Percentiles rank a stretch among this genome's conserved stretches.
These are phyloP conservation scores for Myanophis thanlyinensis DNA, from an alignment of 2,113 vertebrate genomes.

Conservation along the genomic window DNA sequence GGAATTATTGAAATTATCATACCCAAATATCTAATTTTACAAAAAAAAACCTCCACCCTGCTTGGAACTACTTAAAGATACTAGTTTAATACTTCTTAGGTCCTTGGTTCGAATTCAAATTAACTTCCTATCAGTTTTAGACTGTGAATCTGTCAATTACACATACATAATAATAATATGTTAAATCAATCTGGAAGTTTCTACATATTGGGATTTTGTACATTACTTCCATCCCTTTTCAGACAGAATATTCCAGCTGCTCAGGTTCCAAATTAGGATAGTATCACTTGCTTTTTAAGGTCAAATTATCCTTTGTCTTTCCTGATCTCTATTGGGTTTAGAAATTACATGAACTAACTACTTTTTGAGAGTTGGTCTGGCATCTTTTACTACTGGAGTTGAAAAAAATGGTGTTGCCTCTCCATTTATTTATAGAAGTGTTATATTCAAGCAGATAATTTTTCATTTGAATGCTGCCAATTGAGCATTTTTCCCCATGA, in stretches of 20 bases:
- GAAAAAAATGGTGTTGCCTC: not conserved
- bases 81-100: not conserved
- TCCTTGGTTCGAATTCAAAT: not conserved
- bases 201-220: not conserved
- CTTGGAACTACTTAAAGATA: not conserved
- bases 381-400: not conserved
- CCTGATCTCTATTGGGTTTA: not conserved
- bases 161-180: not conserved
- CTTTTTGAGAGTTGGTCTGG: not conserved
- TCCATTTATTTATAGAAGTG: not conserved
- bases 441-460: not conserved
- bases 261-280: not conserved
- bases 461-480: not conserved
- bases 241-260: not conserved
- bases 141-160: not conserved
- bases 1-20: not conserved
- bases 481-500: not conserved
- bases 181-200: not conserved
- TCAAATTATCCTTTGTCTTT: not conserved
- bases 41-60: not conserved
- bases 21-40: not conserved
- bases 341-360: not conserved
- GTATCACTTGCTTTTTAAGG: not conserved
- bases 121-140: not conserved
- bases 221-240: not conserved